Conservation (phyloP, 2,797 vertebrate genomes). For the Alcedo quadribrachys region DNA sequence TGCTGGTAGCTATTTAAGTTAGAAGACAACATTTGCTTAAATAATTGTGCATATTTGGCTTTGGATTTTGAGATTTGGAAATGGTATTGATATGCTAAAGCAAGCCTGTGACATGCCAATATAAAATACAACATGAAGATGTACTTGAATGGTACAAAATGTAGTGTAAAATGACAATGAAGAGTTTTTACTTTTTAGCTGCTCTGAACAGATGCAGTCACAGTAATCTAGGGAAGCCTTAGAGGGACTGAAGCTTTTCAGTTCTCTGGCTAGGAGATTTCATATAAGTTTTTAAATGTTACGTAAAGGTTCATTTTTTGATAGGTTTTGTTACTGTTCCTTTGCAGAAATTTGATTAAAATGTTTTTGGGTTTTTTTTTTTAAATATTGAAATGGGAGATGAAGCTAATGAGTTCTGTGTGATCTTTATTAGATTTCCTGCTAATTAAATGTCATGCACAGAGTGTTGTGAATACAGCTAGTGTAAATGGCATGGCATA, state of each 20-base stretch:
- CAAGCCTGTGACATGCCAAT: neutral
- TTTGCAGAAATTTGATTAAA: neutral
- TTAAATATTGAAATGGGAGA: neutral
- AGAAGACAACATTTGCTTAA: neutral
- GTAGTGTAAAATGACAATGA: neutral
- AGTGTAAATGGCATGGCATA: neutral
- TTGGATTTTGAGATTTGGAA: neutral
- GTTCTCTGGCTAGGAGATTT: neutral
- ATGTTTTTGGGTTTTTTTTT: neutral
- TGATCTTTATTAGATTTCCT: conserved; percentile 8
- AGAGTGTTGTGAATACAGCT: neutral
- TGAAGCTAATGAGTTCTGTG: neutral
- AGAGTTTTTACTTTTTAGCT: neutral
- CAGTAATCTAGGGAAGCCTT: neutral
- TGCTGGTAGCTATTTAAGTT: neutral
- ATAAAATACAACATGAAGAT: neutral
- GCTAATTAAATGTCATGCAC: conserved; percentile 8
- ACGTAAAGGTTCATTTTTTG: neutral
- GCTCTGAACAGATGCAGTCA: neutral
- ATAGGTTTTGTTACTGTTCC: neutral
- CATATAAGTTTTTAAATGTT: neutral
- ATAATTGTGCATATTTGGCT: neutral
- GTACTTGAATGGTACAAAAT: neutral
- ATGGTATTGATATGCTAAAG: neutral
- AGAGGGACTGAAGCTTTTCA: neutral